These are phyloP conservation scores for Pterocles orientalis DNA, from an alignment of 2,113 vertebrate species.

Conservation along the genomic window DNA sequence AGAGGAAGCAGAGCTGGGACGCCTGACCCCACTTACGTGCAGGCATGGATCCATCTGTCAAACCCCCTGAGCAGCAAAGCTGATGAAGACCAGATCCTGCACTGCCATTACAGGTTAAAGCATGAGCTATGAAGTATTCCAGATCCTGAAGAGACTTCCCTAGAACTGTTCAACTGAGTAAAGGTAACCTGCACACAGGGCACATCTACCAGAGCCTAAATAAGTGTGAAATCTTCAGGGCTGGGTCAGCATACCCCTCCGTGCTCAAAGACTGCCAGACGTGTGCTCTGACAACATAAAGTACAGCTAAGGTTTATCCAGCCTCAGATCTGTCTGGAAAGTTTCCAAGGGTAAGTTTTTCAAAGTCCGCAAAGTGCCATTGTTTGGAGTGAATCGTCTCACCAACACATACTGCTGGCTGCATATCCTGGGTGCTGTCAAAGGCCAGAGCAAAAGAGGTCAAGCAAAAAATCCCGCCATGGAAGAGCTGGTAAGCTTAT, in stretches of 20 bases:
- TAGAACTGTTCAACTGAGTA: background rate
- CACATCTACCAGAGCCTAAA: background rate
- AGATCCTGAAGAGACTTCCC: background rate
- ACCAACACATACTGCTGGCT: background rate
- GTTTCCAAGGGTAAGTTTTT: background rate
- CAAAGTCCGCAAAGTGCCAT: background rate
- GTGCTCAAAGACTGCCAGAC: background rate
- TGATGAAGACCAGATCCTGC: background rate
- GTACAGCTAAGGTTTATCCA: background rate
- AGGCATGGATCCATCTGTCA: background rate
- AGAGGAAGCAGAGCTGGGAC: background rate
- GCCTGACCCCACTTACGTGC: fast-evolving
- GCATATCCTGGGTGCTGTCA: background rate
- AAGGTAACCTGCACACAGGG: background rate
- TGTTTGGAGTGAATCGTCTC: background rate
- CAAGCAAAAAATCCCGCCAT: background rate
- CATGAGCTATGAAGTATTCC: background rate
- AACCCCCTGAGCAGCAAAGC: background rate
- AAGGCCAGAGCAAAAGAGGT: background rate
- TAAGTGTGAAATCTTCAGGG: background rate
- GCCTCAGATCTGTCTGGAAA: background rate
- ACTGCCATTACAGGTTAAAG: background rate
- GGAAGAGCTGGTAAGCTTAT: background rate
- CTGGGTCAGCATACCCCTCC: background rate
- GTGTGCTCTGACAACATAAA: background rate